Evolutionary conservation across 2,113 vertebrate genomes (phyloP).

Genomic region (Candoia aspera): DNA sequence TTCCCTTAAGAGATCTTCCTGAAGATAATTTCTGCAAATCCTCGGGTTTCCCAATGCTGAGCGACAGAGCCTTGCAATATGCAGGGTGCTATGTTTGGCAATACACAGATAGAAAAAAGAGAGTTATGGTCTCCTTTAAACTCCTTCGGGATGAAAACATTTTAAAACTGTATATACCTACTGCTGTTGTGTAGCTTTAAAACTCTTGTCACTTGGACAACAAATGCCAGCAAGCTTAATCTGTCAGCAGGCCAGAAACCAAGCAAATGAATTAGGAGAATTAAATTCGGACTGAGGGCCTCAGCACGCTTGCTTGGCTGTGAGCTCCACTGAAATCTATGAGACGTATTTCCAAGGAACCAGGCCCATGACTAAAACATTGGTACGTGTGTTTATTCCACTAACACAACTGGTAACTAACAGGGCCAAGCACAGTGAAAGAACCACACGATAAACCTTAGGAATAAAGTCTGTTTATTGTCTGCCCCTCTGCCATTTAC

Average conservation of each 20-base stretch:
- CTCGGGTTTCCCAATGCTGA: neutral
- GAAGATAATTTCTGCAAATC: neutral
- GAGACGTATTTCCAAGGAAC: slow-evolving; percentile 9
- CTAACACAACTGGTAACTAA: neutral
- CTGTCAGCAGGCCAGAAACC: slow-evolving; percentile 39
- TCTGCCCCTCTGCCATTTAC: neutral
- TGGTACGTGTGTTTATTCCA: neutral
- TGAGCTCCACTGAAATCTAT: slow-evolving; percentile 5
- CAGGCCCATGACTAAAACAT: neutral
- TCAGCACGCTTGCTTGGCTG: slow-evolving; percentile 3
- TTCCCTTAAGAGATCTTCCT: neutral
- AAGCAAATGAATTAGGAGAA: slow-evolving; percentile 57
- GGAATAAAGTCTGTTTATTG: neutral
- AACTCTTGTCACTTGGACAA: slow-evolving; percentile 18
- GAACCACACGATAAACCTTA: neutral
- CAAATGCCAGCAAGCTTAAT: slow-evolving; percentile 10
- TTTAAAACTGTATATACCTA: neutral
- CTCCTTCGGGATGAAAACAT: neutral
- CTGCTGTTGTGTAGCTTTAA: slow-evolving; percentile 26
- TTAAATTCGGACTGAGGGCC: slow-evolving; percentile 46
- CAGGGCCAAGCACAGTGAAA: neutral
- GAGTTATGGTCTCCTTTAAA: neutral
- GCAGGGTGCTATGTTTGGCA: neutral
- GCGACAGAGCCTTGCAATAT: too few species aligned
- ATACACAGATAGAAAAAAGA: neutral